Base-by-base conservation (phyloP, 2,888 invertebrate species). In the Heteromurus nitidus region DNA sequence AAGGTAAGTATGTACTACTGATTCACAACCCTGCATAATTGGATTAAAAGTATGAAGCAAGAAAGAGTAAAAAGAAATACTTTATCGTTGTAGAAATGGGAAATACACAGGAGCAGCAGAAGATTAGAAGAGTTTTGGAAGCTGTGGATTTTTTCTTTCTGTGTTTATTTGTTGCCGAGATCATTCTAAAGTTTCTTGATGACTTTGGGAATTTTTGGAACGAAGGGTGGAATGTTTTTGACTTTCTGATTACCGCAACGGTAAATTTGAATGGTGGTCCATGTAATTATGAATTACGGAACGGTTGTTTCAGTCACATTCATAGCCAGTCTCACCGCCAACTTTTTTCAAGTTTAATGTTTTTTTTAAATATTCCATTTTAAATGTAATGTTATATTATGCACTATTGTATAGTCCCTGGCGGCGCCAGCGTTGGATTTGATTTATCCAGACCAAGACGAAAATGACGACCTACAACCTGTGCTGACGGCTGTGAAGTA, bases 191-290 rank as follows among this genome's bases (percentile, higher is more conserved):
- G 55, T 86, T 85, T 84, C n/a, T 82, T 9, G 87, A 87, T 24
- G 81, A 85, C 72, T 87, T 87, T 64, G 64, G 70, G 9, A 60
- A 26, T 9, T 87, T 87, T 75, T 87, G 87, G 87, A 55, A 53
- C 22, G 85, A 86, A 36, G 82, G 82, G 2, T 87, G 87, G 87
- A 86, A 87, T 31, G 69, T 83, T 7, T 87, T 87, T 50, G 87
- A 87, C 69, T 85, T 85, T 50, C 24, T 26, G 18, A 72, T 79
- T 18, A 79, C 79, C 11, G 60, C 65, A 62, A 65, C 65, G 18
- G 79, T 79, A 68, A 67, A 22, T 50, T 9, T 2, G 22, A 20
- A 1, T 18, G n/a, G n/a, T 53, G n/a, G n/a, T 44, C 44, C 2
- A n/a, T n/a, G 13, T 36, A 36, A 36, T 36, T 36, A 9, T 9